Percentiles rank a stretch among this genome's conserved stretches.
phyloP scores from a whole-genome alignment of 2,797 vertebrate species.

The Gymnoscopelus microlampas region DNA sequence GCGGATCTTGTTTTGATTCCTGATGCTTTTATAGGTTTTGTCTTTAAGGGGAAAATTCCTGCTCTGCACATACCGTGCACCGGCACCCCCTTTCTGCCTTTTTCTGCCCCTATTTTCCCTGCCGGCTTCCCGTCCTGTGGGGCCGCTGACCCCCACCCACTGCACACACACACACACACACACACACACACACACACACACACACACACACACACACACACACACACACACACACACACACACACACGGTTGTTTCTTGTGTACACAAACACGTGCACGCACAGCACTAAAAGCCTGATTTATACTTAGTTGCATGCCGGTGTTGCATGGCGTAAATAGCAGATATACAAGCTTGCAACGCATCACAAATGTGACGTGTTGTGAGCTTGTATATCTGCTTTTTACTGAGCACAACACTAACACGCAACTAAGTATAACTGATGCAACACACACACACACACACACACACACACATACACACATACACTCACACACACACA shows the following conservation, averaged over 20 bases:
- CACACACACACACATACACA: neutral
- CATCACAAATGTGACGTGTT: too few species aligned
- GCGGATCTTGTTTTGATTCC: constrained; percentile 80
- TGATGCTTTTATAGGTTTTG: constrained; percentile 81
- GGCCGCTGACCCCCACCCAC: constrained; percentile 57
- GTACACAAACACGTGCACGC: neutral
- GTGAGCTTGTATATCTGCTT: too few species aligned
- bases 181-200: constrained; percentile 69
- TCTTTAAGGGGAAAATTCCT: constrained; percentile 80
- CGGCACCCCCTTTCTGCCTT: constrained; percentile 49
- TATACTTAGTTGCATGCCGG: too few species aligned
- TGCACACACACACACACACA: constrained; percentile 14
- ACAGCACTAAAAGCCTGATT: neutral
- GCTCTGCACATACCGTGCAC: constrained; percentile 77
- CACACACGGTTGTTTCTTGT: too few species aligned
- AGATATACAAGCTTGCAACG: too few species aligned
- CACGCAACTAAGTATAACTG: too few species aligned
- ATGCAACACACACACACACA: neutral
- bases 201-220: neutral
- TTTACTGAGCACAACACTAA: too few species aligned
- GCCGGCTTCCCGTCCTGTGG: constrained; percentile 78
- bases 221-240: neutral
- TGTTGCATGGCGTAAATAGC: too few species aligned
- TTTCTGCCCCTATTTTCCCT: constrained; percentile 78
- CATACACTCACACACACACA: constrained; percentile 14